Evolutionary conservation across 2,113 vertebrate species (phyloP).

Genomic region (Oceanites oceanicus): DNA sequence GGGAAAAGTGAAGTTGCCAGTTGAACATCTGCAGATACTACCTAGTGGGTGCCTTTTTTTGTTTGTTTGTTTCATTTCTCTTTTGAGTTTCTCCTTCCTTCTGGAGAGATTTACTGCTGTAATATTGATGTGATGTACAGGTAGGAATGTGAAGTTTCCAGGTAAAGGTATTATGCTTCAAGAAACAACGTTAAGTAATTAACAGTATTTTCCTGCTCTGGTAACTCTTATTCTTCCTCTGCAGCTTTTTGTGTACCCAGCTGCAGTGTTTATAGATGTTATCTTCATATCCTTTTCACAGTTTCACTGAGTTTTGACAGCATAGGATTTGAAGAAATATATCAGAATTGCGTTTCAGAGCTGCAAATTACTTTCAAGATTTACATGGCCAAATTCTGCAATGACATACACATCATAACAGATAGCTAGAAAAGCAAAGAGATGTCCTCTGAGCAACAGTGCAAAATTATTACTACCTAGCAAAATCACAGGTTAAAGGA

Average conservation of each 20-base stretch:
- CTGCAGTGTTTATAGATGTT: neutral
- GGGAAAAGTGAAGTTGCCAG: slow-evolving; percentile 43
- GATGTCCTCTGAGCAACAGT: neutral
- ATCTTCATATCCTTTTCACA: neutral
- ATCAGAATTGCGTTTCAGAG: neutral
- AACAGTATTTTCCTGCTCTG: neutral
- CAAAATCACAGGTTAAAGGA: neutral
- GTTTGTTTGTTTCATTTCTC: slow-evolving; percentile 46
- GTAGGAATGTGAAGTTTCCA: neutral
- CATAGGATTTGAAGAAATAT: neutral
- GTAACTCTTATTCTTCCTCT: neutral
- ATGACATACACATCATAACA: neutral
- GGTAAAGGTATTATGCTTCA: neutral
- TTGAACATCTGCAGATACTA: slow-evolving; percentile 25
- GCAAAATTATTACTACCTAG: neutral
- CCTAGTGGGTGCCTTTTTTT: neutral
- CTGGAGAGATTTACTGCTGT: neutral
- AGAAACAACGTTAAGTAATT: neutral
- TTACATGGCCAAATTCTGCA: neutral
- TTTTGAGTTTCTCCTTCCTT: slow-evolving; percentile 1
- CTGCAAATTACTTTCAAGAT: neutral
- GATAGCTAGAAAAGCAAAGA: neutral
- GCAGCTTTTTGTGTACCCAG: neutral
- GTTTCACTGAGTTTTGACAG: slow-evolving; percentile 27
- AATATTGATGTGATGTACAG: neutral